Percentiles rank a stretch among this genome's conserved stretches.
Evolutionary conservation across 2,888 invertebrate species (phyloP).

Genomic region (Timema cristinae): DNA sequence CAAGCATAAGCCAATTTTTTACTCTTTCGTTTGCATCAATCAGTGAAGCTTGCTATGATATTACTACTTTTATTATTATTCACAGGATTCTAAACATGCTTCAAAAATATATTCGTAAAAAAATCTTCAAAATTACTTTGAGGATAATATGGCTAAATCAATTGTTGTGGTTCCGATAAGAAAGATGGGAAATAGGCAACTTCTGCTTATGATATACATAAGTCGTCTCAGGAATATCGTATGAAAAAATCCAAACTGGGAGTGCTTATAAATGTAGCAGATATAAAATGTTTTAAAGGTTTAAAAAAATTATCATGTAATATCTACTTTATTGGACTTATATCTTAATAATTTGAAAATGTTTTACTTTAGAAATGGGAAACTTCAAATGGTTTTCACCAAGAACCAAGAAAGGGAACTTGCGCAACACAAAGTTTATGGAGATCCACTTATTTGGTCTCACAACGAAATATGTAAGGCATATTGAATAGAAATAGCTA

Average conservation of each 20-base stretch:
- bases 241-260: neutral
- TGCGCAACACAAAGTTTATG: neutral
- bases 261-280: neutral
- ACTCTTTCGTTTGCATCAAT: too few relatives aligned
- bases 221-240: neutral
- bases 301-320: neutral
- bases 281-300: neutral
- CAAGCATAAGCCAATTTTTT: too few relatives aligned
- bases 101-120: neutral
- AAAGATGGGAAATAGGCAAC: neutral
- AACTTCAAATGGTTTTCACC: conserved; percentile 1
- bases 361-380: neutral
- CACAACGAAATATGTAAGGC: neutral
- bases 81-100: neutral
- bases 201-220: neutral
- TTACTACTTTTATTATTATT: neutral
- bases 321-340: neutral
- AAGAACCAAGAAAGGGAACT: neutral
- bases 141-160: neutral
- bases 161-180: neutral
- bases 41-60: too few relatives aligned
- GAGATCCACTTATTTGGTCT: neutral
- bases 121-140: neutral
- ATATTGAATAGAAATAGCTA: neutral
- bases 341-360: neutral